Percentiles rank a stretch among this genome's conserved stretches.
Evolutionary conservation across 1,140 invertebrate genomes (phyloP).

Genomic region (Drosophila serrata): DNA sequence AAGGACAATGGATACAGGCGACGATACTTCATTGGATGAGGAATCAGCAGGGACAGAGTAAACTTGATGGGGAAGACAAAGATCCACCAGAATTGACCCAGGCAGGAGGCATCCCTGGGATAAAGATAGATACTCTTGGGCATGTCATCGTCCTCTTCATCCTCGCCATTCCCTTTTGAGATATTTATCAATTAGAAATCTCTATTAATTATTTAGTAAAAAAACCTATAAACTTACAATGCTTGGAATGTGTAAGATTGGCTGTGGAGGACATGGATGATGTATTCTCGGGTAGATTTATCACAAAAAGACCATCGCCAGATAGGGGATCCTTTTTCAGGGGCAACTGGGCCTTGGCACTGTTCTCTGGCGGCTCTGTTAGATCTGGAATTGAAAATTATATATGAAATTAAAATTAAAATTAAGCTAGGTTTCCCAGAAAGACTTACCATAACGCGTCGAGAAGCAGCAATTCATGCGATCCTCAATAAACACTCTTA

Average conservation of each 20-base stretch:
- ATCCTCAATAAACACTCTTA: constrained; percentile 82
- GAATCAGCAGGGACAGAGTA: constrained; percentile 89
- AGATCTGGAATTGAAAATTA: constrained; percentile 51
- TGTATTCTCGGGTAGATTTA: constrained; percentile 80
- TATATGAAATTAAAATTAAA: neutral
- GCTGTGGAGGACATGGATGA: constrained; percentile 79
- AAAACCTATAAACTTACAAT: constrained; percentile 57
- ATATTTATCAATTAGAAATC: neutral
- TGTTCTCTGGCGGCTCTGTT: constrained; percentile 82
- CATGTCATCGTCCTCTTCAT: constrained; percentile 48
- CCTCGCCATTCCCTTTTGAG: constrained; percentile 63
- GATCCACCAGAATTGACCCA: constrained; percentile 89
- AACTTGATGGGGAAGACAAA: constrained; percentile 91
- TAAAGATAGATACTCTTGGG: constrained; percentile 67
- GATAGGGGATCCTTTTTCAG: constrained; percentile 79
- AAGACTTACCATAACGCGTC: constrained; percentile 73
- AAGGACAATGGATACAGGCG: constrained; percentile 92
- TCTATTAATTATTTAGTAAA: neutral
- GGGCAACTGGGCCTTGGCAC: constrained; percentile 81
- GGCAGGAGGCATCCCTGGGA: constrained; percentile 60
- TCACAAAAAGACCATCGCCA: constrained; percentile 78
- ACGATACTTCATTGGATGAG: constrained; percentile 90
- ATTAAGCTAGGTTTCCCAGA: neutral
- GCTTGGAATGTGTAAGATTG: constrained; percentile 75
- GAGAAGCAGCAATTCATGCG: constrained; percentile 82